Percentiles rank a stretch among this genome's conserved stretches.
Conservation (phyloP, 2,797 vertebrate species). For the Nannoperca obscura region DNA sequence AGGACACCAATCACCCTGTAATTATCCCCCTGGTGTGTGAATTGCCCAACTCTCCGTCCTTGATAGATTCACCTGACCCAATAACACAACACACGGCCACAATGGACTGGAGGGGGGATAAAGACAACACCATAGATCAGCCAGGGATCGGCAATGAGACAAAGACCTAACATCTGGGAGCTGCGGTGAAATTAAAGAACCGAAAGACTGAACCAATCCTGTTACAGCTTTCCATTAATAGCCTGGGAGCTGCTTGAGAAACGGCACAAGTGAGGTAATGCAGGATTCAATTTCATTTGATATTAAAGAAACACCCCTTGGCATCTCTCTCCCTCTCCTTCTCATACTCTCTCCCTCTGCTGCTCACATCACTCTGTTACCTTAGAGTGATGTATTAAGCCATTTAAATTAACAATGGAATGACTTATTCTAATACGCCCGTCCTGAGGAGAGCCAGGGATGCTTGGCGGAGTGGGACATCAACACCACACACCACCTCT, state of each 20-base stretch:
- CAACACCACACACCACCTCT: slow-evolving; percentile 76
- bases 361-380: slow-evolving; percentile 80
- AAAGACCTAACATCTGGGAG: slow-evolving; percentile 82
- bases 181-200: slow-evolving; percentile 81
- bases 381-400: slow-evolving; percentile 96
- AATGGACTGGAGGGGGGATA: slow-evolving; percentile 70
- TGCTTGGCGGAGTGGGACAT: slow-evolving; percentile 74
- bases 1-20: slow-evolving; percentile 86
- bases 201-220: slow-evolving; percentile 76
- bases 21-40: slow-evolving; percentile 83
- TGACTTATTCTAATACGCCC: slow-evolving; percentile 95
- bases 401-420: slow-evolving; percentile 99
- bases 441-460: slow-evolving; percentile 73
- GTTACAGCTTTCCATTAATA: slow-evolving; percentile 78
- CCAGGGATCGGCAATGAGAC: slow-evolving; percentile 78
- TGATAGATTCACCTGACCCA: slow-evolving; percentile 85
- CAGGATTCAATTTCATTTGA: slow-evolving; percentile 83
- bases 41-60: slow-evolving; percentile 80
- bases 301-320: slow-evolving; percentile 95
- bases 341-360: slow-evolving; percentile 78
- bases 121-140: slow-evolving; percentile 81
- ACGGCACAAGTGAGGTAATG: slow-evolving; percentile 74
- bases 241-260: slow-evolving; percentile 81
- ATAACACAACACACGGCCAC: slow-evolving; percentile 79
- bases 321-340: slow-evolving; percentile 84